Base-by-base conservation (phyloP, 2,888 invertebrate genomes). In the Metopia argyrocephala region DNA sequence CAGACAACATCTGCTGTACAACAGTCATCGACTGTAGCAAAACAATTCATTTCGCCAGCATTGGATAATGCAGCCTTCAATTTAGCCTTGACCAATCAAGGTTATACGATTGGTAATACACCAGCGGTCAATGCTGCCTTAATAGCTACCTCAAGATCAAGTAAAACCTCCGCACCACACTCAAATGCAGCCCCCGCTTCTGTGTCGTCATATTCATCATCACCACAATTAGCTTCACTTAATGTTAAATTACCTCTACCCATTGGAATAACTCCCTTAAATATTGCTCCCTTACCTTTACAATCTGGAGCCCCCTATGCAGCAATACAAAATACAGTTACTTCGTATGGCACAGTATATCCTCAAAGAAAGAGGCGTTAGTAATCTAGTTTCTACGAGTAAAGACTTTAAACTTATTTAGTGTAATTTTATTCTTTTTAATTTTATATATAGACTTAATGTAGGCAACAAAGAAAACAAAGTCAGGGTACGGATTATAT, bases 171-270 rank as follows among this genome's bases (percentile, higher is more conserved):
- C n/a, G 12, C 5, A 18, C 23, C 23, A 31, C 27, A 21, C 15
- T 28, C 21, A 28, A 23, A 12, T n/a, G 9, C 61, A 56, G 1
- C 28, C 23, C n/a, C 61, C 12, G 5, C 70, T 25, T 18, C 61
- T 2, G 5, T 23, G 18, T 20, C 61, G 4, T 4, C 54, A 59
- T n/a, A 31, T 12, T 61, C 66, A 2, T 54, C 82, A n/a, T 38
- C 27, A 20, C 45, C 59, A 1, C 25, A 38, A 20, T 3, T 68
- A 45, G 54, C 69, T 15, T 88, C 88, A 3, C 27, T 87, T 50
- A 88, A 88, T 70, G 84, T 89, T 2, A 86, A 86, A 80, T 75
- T 88, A 74, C 88, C 88, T 3, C 84, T 88, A 82, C 89, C 88
- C 7, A 84, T 89, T 28, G 87, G 87, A 5, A 75, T 85, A 28